phyloP scores from a whole-genome alignment of 2,888 invertebrate genomes.

The Azorinus chamasolen region DNA sequence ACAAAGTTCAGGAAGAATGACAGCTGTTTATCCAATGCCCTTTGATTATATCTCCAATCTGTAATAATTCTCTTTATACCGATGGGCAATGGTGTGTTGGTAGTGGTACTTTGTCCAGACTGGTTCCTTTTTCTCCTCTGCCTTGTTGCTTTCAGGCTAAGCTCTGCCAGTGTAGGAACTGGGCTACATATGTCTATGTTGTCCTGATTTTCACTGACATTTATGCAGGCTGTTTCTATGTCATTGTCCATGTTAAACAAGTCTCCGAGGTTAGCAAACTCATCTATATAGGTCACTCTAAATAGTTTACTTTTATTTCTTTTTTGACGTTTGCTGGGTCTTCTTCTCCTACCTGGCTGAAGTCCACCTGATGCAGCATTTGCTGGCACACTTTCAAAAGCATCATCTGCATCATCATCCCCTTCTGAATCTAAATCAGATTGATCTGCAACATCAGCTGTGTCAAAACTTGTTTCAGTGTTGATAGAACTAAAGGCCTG shows the following conservation, averaged over 20 bases:
- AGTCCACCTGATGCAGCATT: neutral
- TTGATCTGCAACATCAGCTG: neutral
- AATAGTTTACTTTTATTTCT: conserved; percentile 43
- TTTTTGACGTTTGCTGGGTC: conserved; percentile 57
- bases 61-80: no score
- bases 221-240: conserved; percentile 37
- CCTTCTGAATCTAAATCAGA: neutral
- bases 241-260: conserved; percentile 49
- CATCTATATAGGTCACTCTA: conserved; percentile 49
- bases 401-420: conserved; percentile 16
- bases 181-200: no score
- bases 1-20: no score
- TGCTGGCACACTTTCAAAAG: conserved; percentile 2
- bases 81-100: no score
- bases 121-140: conserved; percentile 1
- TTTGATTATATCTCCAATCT: no score
- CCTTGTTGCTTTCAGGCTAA: conserved; percentile 49
- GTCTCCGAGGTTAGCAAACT: conserved; percentile 46
- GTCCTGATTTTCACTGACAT: conserved; percentile 12
- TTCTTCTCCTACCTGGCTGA: conserved; percentile 24
- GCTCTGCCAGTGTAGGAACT: conserved; percentile 61
- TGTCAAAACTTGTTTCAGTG: conserved; percentile 7
- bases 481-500: neutral
- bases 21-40: no score
- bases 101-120: no score